Evolutionary conservation across 1,140 invertebrate species (phyloP), one percentile per base, ranked within the genome.

Genomic region (Cotesia glomerata): DNA sequence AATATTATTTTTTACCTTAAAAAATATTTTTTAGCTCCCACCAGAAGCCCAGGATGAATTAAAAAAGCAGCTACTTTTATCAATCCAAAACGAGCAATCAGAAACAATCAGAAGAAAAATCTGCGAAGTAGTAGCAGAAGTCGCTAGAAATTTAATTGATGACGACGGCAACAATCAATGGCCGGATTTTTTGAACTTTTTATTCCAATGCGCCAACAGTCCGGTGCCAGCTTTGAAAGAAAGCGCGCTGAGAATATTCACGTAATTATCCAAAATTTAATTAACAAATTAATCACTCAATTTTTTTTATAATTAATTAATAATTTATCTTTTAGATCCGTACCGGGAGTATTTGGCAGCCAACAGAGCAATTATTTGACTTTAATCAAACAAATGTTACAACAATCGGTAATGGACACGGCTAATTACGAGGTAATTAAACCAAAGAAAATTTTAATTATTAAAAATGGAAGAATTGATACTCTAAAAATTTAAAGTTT

Each of bases 141-240:
- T 99, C 35, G 96, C 97, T 0, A 90, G 97, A 80, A 98, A 97
- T 88, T 90, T 98, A 71, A 94, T 99, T 76, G 97, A 99, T 85
- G 97, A 99, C 77, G 95, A 98, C 84, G 96, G 96, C 34, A 97
- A 96, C 80, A 98, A 98, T 86, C 92, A 93, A 73, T 99, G 98
- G 98, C 96, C 95, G 32, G 97, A 99, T 83, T 95, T 99, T 82
- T 89, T 99, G 34, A 93, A 97, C 82, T 99, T 98, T 86, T 89
- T 99, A 79, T 99, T 98, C 87, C 94, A 97, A 81, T 97, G 96
- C 88, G 96, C 95, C 13, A 96, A 92, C 87, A 93, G 94, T 74
- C 88, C 92, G 39, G 91, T 93, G 80, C 87, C 93, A 34, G 90
- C 92, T 61, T 88, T 98, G n/a, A 96, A 96, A 88, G 97, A 99